A percentile compares a stretch with the other conserved stretches of the same genome.
Evolutionary conservation across 2,113 vertebrate genomes (phyloP).

Genomic region (Neotragus moschatus): DNA sequence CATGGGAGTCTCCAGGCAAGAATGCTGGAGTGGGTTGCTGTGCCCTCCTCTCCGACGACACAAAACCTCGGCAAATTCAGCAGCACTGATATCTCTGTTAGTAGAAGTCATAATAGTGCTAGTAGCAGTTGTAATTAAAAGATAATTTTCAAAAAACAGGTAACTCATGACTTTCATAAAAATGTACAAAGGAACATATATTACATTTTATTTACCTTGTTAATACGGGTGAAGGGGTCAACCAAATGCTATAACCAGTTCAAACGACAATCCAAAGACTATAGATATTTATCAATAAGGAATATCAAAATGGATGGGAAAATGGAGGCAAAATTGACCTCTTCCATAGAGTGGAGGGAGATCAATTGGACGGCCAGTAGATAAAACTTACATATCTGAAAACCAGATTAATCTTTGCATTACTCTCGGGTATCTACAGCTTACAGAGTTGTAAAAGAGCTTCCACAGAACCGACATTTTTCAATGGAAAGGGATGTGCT

Average conservation of each 20-base stretch:
- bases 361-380: neutral
- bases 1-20: neutral
- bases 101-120: neutral
- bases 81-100: neutral
- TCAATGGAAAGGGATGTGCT: neutral
- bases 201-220: neutral
- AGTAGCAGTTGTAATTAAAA: neutral
- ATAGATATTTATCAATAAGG: neutral
- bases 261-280: neutral
- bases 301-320: neutral
- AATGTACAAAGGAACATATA: neutral
- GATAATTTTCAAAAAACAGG: neutral
- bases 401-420: neutral
- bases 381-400: neutral
- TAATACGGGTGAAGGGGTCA: neutral
- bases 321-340: neutral
- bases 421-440: neutral
- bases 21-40: neutral
- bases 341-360: neutral
- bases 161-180: neutral
- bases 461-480: neutral
- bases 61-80: neutral
- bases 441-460: neutral
- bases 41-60: neutral
- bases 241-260: neutral